A percentile compares a stretch with the other conserved stretches of the same genome.
phyloP scores from a whole-genome alignment of 2,113 vertebrate species.

The Acanthochromis polyacanthus region DNA sequence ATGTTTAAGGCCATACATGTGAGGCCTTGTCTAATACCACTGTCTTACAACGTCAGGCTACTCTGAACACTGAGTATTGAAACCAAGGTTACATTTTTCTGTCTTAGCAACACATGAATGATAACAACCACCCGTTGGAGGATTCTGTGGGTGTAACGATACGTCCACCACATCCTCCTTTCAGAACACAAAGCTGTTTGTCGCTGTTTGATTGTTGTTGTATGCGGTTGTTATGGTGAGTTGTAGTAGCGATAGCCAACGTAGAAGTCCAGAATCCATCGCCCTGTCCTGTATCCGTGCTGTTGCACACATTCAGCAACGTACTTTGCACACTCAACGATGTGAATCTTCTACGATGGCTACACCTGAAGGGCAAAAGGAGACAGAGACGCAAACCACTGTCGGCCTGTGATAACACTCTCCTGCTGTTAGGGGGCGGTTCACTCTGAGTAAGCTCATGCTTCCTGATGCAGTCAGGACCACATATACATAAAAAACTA shows the following conservation, averaged over 20 bases:
- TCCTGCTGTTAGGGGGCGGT: constrained; percentile 58
- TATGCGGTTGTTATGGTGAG: constrained; percentile 52
- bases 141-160: constrained; percentile 13
- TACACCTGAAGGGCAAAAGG: constrained; percentile 62
- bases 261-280: constrained; percentile 44
- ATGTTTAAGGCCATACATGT: constrained; percentile 75
- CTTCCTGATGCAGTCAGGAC: constrained; percentile 66
- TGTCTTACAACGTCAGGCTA: constrained; percentile 79
- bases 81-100: constrained; percentile 73
- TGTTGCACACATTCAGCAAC: neutral
- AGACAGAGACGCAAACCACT: constrained; percentile 43
- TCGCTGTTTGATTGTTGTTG: constrained; percentile 49
- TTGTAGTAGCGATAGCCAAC: constrained; percentile 40
- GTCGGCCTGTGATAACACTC: constrained; percentile 61
- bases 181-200: constrained; percentile 34
- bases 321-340: neutral
- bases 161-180: constrained; percentile 33
- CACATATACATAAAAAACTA: constrained; percentile 67
- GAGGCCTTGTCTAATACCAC: constrained; percentile 75
- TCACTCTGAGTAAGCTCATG: constrained; percentile 62
- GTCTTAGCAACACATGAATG: constrained; percentile 63
- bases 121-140: constrained; percentile 43
- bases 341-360: constrained; percentile 49
- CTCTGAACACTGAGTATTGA: constrained; percentile 78
- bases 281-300: neutral